phyloP scores from a whole-genome alignment of 1,140 invertebrate species.

The Aphaenogaster floridana region DNA sequence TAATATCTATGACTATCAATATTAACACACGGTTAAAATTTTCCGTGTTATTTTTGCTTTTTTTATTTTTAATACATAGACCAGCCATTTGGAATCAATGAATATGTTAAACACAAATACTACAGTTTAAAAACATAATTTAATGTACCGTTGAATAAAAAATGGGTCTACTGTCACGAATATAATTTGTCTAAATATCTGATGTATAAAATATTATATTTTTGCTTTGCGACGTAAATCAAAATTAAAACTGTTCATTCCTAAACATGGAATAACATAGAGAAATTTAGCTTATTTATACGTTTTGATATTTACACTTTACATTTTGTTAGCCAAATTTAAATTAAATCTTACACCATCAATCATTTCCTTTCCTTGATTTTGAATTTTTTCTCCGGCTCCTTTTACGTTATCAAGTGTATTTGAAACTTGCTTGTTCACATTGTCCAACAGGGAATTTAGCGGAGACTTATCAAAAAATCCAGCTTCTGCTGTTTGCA shows the following conservation, averaged over 20 bases:
- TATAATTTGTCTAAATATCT: neutral
- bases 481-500: neutral
- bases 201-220: neutral
- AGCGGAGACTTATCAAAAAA: neutral
- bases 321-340: neutral
- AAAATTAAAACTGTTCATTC: neutral
- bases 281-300: neutral
- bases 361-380: neutral
- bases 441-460: neutral
- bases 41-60: neutral
- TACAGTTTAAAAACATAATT: neutral
- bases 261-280: neutral
- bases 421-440: neutral
- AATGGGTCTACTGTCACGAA: neutral
- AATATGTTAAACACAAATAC: neutral
- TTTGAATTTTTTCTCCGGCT: neutral
- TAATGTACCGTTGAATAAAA: neutral
- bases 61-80: neutral
- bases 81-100: neutral
- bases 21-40: neutral
- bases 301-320: neutral
- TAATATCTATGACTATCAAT: neutral
- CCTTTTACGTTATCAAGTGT: neutral
- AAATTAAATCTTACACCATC: neutral
- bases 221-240: neutral